A percentile compares a stretch with the other conserved stretches of the same genome.
Conservation (phyloP, 2,113 vertebrate species). For the Meles meles region DNA sequence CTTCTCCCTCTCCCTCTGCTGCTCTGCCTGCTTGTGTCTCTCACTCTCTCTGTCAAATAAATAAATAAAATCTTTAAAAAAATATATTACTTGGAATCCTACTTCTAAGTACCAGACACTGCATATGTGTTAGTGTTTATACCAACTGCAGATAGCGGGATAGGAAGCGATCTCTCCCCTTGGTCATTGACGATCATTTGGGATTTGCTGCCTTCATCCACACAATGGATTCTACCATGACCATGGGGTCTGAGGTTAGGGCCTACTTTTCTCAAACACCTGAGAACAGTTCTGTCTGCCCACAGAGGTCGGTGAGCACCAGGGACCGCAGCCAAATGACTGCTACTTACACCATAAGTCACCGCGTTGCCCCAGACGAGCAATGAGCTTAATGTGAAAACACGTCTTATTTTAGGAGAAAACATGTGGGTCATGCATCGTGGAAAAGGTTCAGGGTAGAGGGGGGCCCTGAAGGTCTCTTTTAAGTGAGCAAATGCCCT, state of each 20-base stretch:
- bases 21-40: too few relatives aligned
- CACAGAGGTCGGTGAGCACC: background rate
- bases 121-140: slow-evolving; percentile 51
- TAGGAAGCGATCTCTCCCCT: slow-evolving; percentile 20
- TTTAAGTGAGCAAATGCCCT: background rate
- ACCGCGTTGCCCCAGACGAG: background rate
- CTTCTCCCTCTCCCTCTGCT: too few relatives aligned
- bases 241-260: background rate
- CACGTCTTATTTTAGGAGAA: background rate
- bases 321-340: background rate
- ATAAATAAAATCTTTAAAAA: too few relatives aligned
- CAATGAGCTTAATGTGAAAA: background rate
- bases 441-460: background rate
- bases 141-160: slow-evolving; percentile 65
- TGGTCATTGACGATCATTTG: slow-evolving; percentile 37
- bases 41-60: too few relatives aligned
- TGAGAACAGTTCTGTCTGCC: background rate
- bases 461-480: background rate
- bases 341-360: background rate
- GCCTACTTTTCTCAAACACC: slow-evolving; percentile 20
- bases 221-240: background rate
- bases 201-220: slow-evolving; percentile 38
- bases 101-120: slow-evolving; percentile 70
- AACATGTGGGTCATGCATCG: background rate
- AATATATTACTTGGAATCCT: slow-evolving; percentile 71